Conservation (phyloP, 2,888 invertebrate species). For the Eumerus sabulonum region DNA sequence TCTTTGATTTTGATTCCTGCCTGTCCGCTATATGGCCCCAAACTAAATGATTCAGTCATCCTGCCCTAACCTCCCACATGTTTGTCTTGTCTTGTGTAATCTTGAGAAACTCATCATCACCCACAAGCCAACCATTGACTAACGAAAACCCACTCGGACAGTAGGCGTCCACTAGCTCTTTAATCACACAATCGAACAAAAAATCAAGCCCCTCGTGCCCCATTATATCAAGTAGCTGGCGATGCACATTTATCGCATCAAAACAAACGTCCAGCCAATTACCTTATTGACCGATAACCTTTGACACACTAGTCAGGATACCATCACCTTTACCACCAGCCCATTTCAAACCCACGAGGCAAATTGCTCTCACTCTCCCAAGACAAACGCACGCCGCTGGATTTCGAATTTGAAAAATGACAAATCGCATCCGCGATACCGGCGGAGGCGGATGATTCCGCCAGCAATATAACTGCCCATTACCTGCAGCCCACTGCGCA, state of each 20-base stretch:
- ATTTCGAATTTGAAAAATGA: constrained; percentile 66
- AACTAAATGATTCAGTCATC: too few species aligned
- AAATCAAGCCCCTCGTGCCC: not conserved
- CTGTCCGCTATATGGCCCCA: too few species aligned
- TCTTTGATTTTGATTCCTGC: too few species aligned
- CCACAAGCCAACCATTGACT: not conserved
- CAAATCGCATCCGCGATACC: constrained; percentile 65
- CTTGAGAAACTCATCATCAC: constrained; percentile 9
- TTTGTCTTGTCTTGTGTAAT: constrained; percentile 1
- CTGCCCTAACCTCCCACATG: too few species aligned
- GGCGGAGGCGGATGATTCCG: constrained; percentile 50
- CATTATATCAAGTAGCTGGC: constrained; percentile 56
- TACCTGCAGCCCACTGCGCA: constrained; percentile 60
- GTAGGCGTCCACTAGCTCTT: constrained; percentile 45
- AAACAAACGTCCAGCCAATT: constrained; percentile 65
- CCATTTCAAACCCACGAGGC: constrained; percentile 54
- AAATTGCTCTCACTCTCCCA: constrained; percentile 34
- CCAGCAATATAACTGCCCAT: constrained; percentile 46
- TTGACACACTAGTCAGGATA: constrained; percentile 50
- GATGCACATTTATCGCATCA: constrained; percentile 63
- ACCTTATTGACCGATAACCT: constrained; percentile 64
- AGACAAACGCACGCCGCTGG: constrained; percentile 63
- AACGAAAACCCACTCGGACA: constrained; percentile 33
- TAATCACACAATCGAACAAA: constrained; percentile 34
- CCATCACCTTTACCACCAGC: constrained; percentile 7